Base-by-base conservation (phyloP, 2,888 invertebrate species). In the Epinotia bilunana region DNA sequence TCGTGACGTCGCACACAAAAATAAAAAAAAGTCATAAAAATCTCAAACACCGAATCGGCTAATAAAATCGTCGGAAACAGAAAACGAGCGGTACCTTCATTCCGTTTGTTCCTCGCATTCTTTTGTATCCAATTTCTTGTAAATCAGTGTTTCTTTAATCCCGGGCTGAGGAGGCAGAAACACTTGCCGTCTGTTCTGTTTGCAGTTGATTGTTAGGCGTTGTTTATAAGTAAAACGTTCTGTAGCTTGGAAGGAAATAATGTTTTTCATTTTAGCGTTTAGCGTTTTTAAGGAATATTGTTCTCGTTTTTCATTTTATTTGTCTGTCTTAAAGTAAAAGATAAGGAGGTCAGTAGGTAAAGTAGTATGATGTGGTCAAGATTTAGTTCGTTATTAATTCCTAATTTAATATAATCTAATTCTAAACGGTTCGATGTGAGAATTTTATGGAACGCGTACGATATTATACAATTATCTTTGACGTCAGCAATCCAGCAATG, bases 111-210 rank as follows among this genome's bases (percentile, higher is more conserved):
- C 60, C 23, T 58, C 60, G 20, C 60, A 28, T 53, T 60, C n/a
- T 70, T 70, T 70, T 71, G 61, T 61, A 53, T 53, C 62, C 71
- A 62, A 53, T 71, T 71, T 72, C 72, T 72, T 72, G 57, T 63
- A 63, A 72, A 72, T 72, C 72, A 72, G 63, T 46, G 55, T 55
- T 60, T 55, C 63, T 73, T 73, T 73, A 73, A 61, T 67, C 67
- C 67, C 20, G 60, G 53, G 60, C 53, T 55, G 67, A 18, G 23
- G 65, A 60, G 39, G 39, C 9, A 39, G 60, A 64, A 58, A 20
- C 72, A 49, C 65, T 70, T 70, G 61, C 70, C 61, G 43, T 57
- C 63, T 13, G 16, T 39, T 39, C 69, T 60, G 62, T 60, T 72
- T 28, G 28, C 39, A 11, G 60, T 67, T 67, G 61, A 61, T 73